phyloP scores from a whole-genome alignment of 2,888 invertebrate genomes.

The Tipula lateralis region DNA sequence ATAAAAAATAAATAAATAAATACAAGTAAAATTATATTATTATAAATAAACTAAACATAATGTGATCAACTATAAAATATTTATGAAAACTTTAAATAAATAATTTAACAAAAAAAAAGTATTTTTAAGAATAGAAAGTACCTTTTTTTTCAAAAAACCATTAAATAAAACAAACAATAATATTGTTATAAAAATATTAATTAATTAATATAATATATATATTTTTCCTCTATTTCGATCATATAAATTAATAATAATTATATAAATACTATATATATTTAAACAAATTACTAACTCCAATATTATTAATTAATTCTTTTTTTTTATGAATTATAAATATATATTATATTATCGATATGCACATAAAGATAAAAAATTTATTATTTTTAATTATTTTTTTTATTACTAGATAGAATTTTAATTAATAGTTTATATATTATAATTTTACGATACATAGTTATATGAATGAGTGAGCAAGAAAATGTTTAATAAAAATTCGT shows the following conservation, averaged over 20 bases:
- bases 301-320: neutral
- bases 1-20: neutral
- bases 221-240: neutral
- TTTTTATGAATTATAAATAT: neutral
- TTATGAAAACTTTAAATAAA: neutral
- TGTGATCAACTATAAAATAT: neutral
- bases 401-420: neutral
- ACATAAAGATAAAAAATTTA: neutral
- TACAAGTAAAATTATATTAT: neutral
- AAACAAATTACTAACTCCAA: neutral
- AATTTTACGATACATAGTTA: too few species aligned
- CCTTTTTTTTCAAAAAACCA: neutral
- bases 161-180: neutral
- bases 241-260: neutral
- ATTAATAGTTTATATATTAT: neutral
- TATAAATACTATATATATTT: neutral
- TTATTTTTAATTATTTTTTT: too few species aligned
- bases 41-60: neutral
- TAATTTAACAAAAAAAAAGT: neutral
- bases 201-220: neutral
- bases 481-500: neutral
- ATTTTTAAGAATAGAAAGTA: neutral
- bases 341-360: neutral
- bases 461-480: neutral
- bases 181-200: slow-evolving; percentile 4